Conservation (phyloP, 1,140 invertebrate species). For the Aphidius ervi region DNA sequence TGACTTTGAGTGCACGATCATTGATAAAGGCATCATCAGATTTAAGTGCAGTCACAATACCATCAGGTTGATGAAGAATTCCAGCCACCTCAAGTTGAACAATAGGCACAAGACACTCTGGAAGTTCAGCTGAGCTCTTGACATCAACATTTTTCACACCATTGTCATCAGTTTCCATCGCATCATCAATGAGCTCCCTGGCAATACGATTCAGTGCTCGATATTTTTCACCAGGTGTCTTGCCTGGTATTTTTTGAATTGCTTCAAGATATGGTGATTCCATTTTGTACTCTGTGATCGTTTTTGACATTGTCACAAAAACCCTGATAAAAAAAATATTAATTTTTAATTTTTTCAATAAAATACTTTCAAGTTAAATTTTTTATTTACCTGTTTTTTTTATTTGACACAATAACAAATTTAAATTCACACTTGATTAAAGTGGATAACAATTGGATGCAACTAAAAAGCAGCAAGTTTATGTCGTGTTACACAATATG, state of each 20-base stretch:
- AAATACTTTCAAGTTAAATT: no score
- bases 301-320: no score
- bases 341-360: no score
- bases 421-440: no score
- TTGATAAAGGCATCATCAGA: constrained; percentile 32
- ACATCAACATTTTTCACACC: no score
- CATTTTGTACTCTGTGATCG: not conserved
- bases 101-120: not conserved
- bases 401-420: no score
- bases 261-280: constrained; percentile 11
- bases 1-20: constrained; percentile 32
- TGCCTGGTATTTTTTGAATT: constrained; percentile 12
- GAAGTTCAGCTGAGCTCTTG: not conserved
- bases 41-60: constrained; percentile 32
- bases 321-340: no score
- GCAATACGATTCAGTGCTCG: not conserved
- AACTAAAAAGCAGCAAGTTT: no score
- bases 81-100: not conserved
- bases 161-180: not conserved
- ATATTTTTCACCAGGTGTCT: constrained; percentile 12
- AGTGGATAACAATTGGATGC: no score
- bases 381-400: no score
- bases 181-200: not conserved
- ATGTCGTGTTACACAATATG: no score
- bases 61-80: constrained; percentile 2